Evolutionary conservation across 2,888 invertebrate species (phyloP), one percentile per base, ranked within the genome.

Genomic region (Epinotia brunnichana): DNA sequence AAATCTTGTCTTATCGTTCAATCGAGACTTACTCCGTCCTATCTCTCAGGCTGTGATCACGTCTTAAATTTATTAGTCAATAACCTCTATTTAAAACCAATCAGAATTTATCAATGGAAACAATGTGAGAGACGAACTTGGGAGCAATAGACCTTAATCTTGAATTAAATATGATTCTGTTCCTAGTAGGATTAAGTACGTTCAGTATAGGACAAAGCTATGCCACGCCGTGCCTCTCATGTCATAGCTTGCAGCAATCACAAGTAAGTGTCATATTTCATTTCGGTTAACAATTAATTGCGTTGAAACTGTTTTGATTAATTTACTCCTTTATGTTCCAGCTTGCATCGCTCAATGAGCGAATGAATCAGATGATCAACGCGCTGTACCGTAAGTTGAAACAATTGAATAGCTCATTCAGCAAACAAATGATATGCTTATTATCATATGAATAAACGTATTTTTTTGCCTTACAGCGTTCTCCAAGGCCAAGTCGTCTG

Each of bases 331-430:
- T 64, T 57, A 17, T 59, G 60, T 85, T 85, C 11, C 82, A 92
- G 92, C 82, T 92, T 81, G 83, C 88, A 51, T 82, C 87, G 2
- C 83, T 92, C 1, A 87, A 89, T 67, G 92, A 92, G 53, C 83
- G 92, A 72, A 90, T 92, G 89, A 90, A 87, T 74, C 89, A 91
- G 78, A 90, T 92, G 91, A 86, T 92, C 68, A 89, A 81, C 76
- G 82, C 89, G 5, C 78, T 92, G 1, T 92, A 91, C 77, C 85
- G 92, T 92, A 88, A 92, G 92, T 85, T 57, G 53, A 68, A 71
- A 59, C 56, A 53, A 59, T 53, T 4, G 48, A 53, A 63, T 24
- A 41, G 39, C 39, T 10, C 19, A 56, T 35, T 73, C 68, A 68
- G 57, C 62, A 59, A 62, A 61, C 59, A 41, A 41, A 19, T n/a